These are phyloP conservation scores for Diplolepis rosae DNA, from an alignment of 2,888 invertebrate species.

Conservation along the genomic window DNA sequence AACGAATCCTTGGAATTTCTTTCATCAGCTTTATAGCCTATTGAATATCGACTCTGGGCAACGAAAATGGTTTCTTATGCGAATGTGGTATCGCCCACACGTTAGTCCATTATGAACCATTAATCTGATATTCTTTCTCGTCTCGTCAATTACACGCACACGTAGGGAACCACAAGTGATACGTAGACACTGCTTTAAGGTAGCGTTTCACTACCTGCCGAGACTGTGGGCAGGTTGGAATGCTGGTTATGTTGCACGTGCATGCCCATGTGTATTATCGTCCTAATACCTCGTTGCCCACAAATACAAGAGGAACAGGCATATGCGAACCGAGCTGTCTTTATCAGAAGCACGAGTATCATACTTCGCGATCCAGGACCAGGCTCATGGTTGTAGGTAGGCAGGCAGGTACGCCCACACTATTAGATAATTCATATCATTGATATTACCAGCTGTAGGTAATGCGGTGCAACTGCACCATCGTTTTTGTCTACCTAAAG, in stretches of 20 bases:
- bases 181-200: constrained; percentile 32
- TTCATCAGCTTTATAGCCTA: constrained; percentile 21
- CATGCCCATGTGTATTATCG: constrained; percentile 51
- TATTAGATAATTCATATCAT: constrained; percentile 59
- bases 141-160: constrained; percentile 27
- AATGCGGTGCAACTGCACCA: constrained; percentile 17
- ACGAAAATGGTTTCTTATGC: constrained; percentile 41
- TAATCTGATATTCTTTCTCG: constrained; percentile 34
- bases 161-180: constrained; percentile 32
- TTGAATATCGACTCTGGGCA: not conserved
- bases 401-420: constrained; percentile 49
- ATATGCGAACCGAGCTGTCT: constrained; percentile 27
- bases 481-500: constrained; percentile 43
- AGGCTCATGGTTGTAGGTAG: constrained; percentile 37
- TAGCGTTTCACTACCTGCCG: constrained; percentile 56
- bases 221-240: constrained; percentile 57
- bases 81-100: constrained; percentile 49
- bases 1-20: constrained; percentile 6
- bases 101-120: constrained; percentile 48
- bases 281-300: constrained; percentile 41
- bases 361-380: not conserved
- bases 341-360: constrained; percentile 31
- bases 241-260: constrained; percentile 50
- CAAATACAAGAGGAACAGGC: constrained; percentile 7
- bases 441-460: constrained; percentile 21